phyloP scores from a whole-genome alignment of 2,888 invertebrate species.

The Oxyscelio sp. region DNA sequence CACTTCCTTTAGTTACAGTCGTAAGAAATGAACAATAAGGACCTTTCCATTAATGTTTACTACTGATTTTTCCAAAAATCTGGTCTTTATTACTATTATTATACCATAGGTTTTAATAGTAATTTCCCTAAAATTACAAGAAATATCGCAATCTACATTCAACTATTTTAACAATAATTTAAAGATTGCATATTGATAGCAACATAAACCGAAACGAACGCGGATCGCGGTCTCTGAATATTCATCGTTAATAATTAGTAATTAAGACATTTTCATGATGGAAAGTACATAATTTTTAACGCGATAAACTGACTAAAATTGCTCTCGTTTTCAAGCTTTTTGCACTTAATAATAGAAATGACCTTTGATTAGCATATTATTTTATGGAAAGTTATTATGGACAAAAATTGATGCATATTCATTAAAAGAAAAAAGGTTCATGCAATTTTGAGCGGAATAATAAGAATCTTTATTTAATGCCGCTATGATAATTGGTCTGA shows the following conservation, averaged over 20 bases:
- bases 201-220: constrained; percentile 16
- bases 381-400: constrained; percentile 50
- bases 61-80: too few species aligned
- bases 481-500: background rate
- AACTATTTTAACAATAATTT: constrained; percentile 10
- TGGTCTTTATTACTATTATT: too few species aligned
- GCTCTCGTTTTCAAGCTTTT: constrained; percentile 57
- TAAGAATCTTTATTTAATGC: constrained; percentile 15
- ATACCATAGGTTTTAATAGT: too few species aligned
- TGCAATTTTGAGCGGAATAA: constrained; percentile 27
- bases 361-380: constrained; percentile 60
- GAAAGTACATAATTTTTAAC: constrained; percentile 59
- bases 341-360: constrained; percentile 62
- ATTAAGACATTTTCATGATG: constrained; percentile 57
- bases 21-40: too few species aligned
- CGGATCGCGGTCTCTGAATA: constrained; percentile 24
- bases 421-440: constrained; percentile 33
- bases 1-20: too few species aligned
- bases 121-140: too few species aligned
- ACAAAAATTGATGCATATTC: constrained; percentile 61
- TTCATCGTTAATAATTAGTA: constrained; percentile 49
- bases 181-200: constrained; percentile 17
- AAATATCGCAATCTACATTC: too few species aligned
- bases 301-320: constrained; percentile 53
- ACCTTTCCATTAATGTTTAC: too few species aligned